These are phyloP conservation scores for Tamias sibiricus DNA, from an alignment of 2,113 vertebrate genomes.

Conservation along the genomic window DNA sequence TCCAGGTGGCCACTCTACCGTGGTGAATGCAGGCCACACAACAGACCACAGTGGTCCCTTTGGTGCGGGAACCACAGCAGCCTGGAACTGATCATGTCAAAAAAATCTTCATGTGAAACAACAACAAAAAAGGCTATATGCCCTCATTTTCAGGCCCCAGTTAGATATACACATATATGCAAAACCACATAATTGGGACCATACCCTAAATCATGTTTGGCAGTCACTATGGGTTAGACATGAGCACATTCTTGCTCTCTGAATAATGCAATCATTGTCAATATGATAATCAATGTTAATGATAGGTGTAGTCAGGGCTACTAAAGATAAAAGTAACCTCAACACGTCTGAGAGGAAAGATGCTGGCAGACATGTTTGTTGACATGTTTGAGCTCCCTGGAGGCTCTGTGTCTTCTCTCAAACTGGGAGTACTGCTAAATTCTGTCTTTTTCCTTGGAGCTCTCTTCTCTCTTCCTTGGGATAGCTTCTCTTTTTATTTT, in stretches of 20 bases:
- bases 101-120: background rate
- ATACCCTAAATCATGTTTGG: background rate
- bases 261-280: background rate
- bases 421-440: background rate
- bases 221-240: background rate
- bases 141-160: background rate
- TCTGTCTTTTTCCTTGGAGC: background rate
- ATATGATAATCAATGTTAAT: conserved; percentile 24
- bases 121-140: background rate
- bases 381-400: background rate
- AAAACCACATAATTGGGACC: background rate
- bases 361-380: background rate
- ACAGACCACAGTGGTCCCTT: background rate
- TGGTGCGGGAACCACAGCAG: background rate
- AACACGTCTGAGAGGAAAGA: background rate
- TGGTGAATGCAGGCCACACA: background rate
- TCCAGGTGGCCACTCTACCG: accelerated
- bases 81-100: background rate
- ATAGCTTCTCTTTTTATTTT: background rate
- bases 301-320: background rate
- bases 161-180: background rate
- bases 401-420: background rate
- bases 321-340: background rate
- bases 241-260: background rate
- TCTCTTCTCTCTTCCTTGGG: background rate